Evolutionary conservation across 2,888 invertebrate species (phyloP), one percentile per base, ranked within the genome.

Genomic region (Tromatobia lineatoria): DNA sequence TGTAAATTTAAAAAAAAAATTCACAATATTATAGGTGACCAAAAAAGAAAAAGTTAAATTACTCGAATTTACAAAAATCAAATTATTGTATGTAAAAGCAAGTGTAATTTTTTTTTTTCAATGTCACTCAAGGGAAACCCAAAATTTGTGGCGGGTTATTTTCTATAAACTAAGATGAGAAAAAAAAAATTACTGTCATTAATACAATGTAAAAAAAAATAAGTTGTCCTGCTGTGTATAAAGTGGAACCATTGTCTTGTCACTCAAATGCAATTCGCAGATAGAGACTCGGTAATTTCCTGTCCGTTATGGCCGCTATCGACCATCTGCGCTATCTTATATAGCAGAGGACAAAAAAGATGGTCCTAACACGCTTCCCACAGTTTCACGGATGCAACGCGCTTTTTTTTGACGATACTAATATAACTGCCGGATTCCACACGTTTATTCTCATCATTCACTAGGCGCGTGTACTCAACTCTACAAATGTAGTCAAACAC

Each of bases 341-440:
- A 45, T 52, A 15, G 18, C n/a, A 13, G 25, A 25, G 52, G 4
- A 23, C 11, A 11, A 23, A 29, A 8, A 42, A 71, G 47, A 23
- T 82, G 70, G 71, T 57, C 45, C 69, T 69, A 59, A 42, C 59
- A 74, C 66, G 59, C 67, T 82, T 78, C 73, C 78, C 82, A 82
- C 78, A 74, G 69, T 78, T 61, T 82, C 69, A 34, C 64, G 34
- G 47, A 59, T 66, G 71, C 50, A 61, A 42, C 64, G 67, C 47
- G 42, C 47, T 59, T 29, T 76, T 29, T 20, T 18, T 38, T 61
- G 34, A 23, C 54, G 66, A 77, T 50, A 8, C 23, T 42, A 67
- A 38, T 73, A 38, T 73, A 77, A 82, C 82, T 77, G 59, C 13
- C 29, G 82, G 73, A 82, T 82, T 66, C 67, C 42, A 59, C 67